Evolutionary conservation across 2,888 invertebrate genomes (phyloP).

Genomic region (Anagyrus pseudococci): DNA sequence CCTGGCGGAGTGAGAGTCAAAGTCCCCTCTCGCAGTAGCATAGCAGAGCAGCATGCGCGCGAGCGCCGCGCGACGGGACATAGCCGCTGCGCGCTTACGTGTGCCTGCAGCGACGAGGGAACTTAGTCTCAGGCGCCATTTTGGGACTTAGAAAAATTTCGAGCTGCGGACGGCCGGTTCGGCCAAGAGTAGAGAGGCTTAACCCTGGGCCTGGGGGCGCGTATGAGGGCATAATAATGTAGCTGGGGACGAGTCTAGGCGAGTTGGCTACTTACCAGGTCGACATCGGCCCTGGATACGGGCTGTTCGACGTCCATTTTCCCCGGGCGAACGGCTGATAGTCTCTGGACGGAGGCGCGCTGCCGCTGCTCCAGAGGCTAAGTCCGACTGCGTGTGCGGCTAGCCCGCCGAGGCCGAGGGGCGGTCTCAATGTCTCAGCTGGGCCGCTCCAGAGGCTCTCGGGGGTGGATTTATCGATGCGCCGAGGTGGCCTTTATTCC

Average conservation of each 20-base stretch:
- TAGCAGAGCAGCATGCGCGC: not conserved
- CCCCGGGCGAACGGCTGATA: conserved; percentile 47
- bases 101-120: conserved; percentile 19
- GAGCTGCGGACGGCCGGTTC: conserved; percentile 59
- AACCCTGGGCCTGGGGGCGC: conserved; percentile 18
- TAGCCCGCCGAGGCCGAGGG: not conserved
- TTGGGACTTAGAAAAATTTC: conserved; percentile 82
- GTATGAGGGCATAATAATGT: conserved; percentile 41
- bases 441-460: no score
- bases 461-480: no score
- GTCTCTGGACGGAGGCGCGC: conserved; percentile 46
- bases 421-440: no score
- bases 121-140: conserved; percentile 77
- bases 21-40: not conserved
- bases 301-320: conserved; percentile 58
- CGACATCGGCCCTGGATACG: conserved; percentile 48
- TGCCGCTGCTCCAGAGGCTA: not conserved
- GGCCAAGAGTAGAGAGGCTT: conserved; percentile 65
- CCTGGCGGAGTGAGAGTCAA: not conserved
- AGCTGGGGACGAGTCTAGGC: conserved; percentile 39
- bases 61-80: conserved; percentile 6
- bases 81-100: conserved; percentile 29
- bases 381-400: not conserved
- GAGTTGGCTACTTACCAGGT: conserved; percentile 50
- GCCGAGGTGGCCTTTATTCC: no score